Evolutionary conservation across 2,113 vertebrate species (phyloP), one percentile per base, ranked within the genome.

Genomic region (Hippolais icterina): DNA sequence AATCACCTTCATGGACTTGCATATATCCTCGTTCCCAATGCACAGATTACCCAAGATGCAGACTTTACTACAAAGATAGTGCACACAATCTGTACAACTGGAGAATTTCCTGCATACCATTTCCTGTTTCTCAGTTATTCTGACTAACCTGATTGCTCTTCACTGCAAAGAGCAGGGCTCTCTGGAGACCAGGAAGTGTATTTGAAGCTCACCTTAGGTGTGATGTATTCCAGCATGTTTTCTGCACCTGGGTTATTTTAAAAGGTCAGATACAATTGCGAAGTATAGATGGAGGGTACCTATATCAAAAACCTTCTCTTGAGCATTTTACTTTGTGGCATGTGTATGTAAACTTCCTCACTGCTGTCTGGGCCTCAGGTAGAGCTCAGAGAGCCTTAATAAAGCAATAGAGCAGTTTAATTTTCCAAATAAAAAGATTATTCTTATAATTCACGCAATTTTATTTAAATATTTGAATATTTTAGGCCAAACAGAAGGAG

Each of bases 181-280:
- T 90, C 39, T 76, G 70, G 57, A 89, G 80, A 59, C 8, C 10
- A 50, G 29, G 15, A 91, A 61, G 16, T 15, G 17, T 29, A 24
- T 46, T 17, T 6, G 41, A 72, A 89, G 42, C 35, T 88, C 46
- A 46, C 33, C 68, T 78, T 49, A 70, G 60, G 6, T 29, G 49
- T 44, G 17, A 77, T 27, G 22, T 33, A 59, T 56, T 89, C 53
- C 77, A 93, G 69, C 25, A 85, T 21, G 49, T 82, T 89, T 71
- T 65, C 83, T 87, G 74, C 89, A 91, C 49, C 42, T 76, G 74
- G 41, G 12, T 87, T 79, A 87, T 87, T 95, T 79, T 37, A 71
- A 93, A 94, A 95, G 74, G 70, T 87, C 77, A 96, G 69, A 79
- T 35, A 22, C 64, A 94, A 93, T 42, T 93, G 69, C 74, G 53